Evolutionary conservation across 2,888 invertebrate species (phyloP).

Genomic region (Ichneumoninae sp.): DNA sequence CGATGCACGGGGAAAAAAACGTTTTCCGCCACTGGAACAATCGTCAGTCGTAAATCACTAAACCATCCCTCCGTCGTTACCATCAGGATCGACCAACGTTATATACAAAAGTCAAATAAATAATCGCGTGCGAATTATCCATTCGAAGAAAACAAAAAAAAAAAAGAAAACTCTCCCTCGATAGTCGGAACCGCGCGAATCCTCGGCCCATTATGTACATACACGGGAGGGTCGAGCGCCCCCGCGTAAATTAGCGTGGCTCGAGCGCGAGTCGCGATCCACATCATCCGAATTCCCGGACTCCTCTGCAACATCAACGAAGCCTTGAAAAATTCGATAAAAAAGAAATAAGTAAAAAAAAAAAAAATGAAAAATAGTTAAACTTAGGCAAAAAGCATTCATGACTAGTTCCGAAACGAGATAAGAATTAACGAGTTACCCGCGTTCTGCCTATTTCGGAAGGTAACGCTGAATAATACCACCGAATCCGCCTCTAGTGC

Average conservation of each 20-base stretch:
- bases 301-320: slow-evolving; percentile 21
- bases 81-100: slow-evolving; percentile 62
- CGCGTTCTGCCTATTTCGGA: slow-evolving; percentile 52
- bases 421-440: slow-evolving; percentile 66
- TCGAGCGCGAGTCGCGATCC: slow-evolving; percentile 26
- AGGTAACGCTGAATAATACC: slow-evolving; percentile 56
- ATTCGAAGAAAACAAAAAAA: slow-evolving; percentile 18
- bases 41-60: slow-evolving; percentile 67
- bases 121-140: slow-evolving; percentile 71
- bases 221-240: background rate
- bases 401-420: slow-evolving; percentile 76
- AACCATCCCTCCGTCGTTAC: slow-evolving; percentile 72
- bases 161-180: background rate
- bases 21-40: background rate
- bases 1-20: slow-evolving; percentile 6
- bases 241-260: slow-evolving; percentile 30
- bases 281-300: background rate
- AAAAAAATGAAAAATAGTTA: slow-evolving; percentile 1
- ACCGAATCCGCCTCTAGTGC: background rate
- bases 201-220: slow-evolving; percentile 46
- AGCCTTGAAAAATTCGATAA: background rate
- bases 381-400: slow-evolving; percentile 43
- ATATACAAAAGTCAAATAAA: slow-evolving; percentile 82
- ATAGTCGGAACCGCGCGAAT: background rate
- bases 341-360: slow-evolving; percentile 10